Percentiles rank a stretch among this genome's conserved stretches.
Conservation (phyloP, 2,888 invertebrate species). For the Tetropium fuscum region DNA sequence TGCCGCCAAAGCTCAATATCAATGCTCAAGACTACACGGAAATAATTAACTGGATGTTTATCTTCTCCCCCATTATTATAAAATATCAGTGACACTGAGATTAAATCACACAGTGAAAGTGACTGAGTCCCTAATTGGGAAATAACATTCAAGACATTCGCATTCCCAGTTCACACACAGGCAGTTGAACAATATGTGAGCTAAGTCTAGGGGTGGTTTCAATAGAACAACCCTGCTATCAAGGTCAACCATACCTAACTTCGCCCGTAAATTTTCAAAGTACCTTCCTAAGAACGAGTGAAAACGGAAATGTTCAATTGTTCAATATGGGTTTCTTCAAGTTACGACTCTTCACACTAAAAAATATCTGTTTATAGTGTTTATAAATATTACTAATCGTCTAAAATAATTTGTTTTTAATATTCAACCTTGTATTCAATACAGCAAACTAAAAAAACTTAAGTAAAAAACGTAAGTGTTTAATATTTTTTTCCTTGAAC, state of each 20-base stretch:
- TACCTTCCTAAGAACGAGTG: no score
- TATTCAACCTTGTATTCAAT: neutral
- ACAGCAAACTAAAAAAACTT: neutral
- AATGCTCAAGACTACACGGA: neutral
- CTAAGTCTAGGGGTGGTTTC: neutral
- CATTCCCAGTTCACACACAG: neutral
- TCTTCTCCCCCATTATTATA: neutral
- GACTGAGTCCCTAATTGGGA: neutral
- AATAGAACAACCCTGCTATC: neutral
- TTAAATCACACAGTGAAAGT: neutral
- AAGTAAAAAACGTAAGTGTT: no score
- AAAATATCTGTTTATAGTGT: no score
- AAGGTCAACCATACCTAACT: neutral
- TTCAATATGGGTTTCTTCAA: no score
- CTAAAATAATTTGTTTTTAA: no score
- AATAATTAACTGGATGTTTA: no score
- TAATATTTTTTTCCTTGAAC: neutral
- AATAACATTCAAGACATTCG: neutral
- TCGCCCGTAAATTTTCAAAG: neutral
- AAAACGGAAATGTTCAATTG: no score
- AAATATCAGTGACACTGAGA: conserved; percentile 10
- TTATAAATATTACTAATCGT: no score
- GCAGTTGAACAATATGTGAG: neutral
- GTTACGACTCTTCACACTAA: no score
- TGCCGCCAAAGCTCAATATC: neutral